Evolutionary conservation across 2,113 vertebrate genomes (phyloP).

Genomic region (Coreoperca whiteheadi): DNA sequence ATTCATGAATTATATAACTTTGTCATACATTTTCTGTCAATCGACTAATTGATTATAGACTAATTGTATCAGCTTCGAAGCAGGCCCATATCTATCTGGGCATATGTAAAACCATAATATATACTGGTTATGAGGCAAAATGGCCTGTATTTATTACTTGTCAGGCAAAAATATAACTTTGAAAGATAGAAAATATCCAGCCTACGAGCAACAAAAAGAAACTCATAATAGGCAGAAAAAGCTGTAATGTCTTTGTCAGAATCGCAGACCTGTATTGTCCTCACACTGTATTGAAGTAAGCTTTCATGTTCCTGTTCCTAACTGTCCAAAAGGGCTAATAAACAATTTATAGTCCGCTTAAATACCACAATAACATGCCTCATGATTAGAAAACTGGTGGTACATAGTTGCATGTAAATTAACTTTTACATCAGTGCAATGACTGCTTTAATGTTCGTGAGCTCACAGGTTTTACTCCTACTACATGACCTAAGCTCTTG

Average conservation of each 20-base stretch:
- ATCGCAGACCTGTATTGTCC: neutral
- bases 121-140: neutral
- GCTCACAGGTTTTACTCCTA: conserved; percentile 17
- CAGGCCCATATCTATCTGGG: neutral
- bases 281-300: neutral
- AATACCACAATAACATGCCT: neutral
- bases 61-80: neutral
- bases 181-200: neutral
- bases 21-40: neutral
- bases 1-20: too few species aligned
- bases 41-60: too few species aligned
- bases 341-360: neutral
- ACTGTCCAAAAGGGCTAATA: neutral
- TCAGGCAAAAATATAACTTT: neutral
- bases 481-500: neutral
- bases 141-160: neutral
- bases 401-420: neutral
- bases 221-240: neutral
- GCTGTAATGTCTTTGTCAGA: neutral
- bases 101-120: neutral
- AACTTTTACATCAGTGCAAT: neutral
- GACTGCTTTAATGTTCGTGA: neutral
- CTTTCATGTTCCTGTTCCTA: neutral
- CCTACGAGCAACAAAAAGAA: neutral
- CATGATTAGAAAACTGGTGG: neutral